Conservation (phyloP, 1,140 invertebrate genomes). For the Drosophila sechellia region DNA sequence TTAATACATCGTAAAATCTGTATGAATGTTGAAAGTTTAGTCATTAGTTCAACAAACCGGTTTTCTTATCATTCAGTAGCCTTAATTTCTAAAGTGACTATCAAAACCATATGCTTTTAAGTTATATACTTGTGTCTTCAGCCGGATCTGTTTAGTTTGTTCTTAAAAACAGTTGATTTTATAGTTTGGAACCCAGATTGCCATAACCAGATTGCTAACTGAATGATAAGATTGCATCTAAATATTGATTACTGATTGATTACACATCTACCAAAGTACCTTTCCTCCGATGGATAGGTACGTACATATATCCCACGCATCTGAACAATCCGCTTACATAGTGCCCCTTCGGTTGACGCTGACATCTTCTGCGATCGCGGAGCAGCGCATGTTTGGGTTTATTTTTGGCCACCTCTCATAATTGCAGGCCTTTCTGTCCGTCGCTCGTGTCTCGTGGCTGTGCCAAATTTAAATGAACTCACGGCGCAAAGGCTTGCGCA, state of each 20-base stretch:
- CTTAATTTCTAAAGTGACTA: not conserved
- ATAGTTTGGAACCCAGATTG: too few species aligned
- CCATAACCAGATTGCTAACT: too few species aligned
- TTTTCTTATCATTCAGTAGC: not conserved
- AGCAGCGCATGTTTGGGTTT: constrained; percentile 70
- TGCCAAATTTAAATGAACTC: constrained; percentile 66
- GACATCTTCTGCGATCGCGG: constrained; percentile 30
- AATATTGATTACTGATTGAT: constrained; percentile 1
- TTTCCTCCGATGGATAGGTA: not conserved
- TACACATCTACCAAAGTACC: not conserved
- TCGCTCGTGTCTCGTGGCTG: constrained; percentile 51
- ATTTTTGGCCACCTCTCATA: constrained; percentile 79
- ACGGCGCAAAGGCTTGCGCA: constrained; percentile 55
- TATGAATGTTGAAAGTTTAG: not conserved
- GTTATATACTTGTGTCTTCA: not conserved
- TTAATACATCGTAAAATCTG: too few species aligned
- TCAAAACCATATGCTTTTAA: not conserved
- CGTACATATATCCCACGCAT: constrained; percentile 32
- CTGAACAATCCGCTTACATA: constrained; percentile 45
- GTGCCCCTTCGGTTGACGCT: constrained; percentile 16
- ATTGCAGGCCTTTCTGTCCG: constrained; percentile 61
- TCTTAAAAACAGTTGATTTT: not conserved
- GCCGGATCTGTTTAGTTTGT: not conserved
- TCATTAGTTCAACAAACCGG: not conserved
- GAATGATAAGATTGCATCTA: too few species aligned